Evolutionary conservation across 2,888 invertebrate species (phyloP), one percentile per base, ranked within the genome.

Genomic region (Colletes collaris): DNA sequence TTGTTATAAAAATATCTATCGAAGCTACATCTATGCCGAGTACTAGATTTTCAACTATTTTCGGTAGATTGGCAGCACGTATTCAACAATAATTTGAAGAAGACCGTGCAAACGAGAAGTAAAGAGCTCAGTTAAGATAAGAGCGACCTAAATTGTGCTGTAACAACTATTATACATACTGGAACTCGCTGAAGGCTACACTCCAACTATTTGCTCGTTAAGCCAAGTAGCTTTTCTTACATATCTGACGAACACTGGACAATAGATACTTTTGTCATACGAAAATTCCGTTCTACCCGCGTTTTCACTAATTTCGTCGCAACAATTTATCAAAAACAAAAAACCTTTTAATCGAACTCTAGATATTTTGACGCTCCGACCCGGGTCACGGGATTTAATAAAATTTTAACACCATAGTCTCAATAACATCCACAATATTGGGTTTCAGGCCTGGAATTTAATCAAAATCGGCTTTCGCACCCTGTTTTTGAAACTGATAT

Each of bases 201-300:
- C 63, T 72, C 35, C 49, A 72, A 44, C 72, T 27, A 58, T 44
- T 52, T 52, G 63, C 50, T 75, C 52, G 63, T 52, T 52, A 52
- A 58, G 75, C 58, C 75, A 64, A 75, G 46, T 37, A 58, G 58
- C 62, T 52, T 40, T 71, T 64, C 46, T 72, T 58, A 35, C 75
- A 46, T 72, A 52, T 63, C 56, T 64, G 56, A 63, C 44, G 64
- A 63, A 75, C 52, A n/a, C 72, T 27, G 35, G 10, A 44, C 3
- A 6, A 53, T 19, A 1, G 50, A 65, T 50, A 11, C 58, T 50
- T 50, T 52, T 44, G 40, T 58, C 56, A 52, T 40, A 0, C 40
- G 40, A 13, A 19, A 72, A 65, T 50, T 64, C 44, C 40, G 13
- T 40, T 11, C 13, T 8, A 44, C 40, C 16, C 16, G 16, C 16